Percentiles rank a stretch among this genome's conserved stretches.
Evolutionary conservation across 2,888 invertebrate genomes (phyloP).

Genomic region (Mythimna lalbum): DNA sequence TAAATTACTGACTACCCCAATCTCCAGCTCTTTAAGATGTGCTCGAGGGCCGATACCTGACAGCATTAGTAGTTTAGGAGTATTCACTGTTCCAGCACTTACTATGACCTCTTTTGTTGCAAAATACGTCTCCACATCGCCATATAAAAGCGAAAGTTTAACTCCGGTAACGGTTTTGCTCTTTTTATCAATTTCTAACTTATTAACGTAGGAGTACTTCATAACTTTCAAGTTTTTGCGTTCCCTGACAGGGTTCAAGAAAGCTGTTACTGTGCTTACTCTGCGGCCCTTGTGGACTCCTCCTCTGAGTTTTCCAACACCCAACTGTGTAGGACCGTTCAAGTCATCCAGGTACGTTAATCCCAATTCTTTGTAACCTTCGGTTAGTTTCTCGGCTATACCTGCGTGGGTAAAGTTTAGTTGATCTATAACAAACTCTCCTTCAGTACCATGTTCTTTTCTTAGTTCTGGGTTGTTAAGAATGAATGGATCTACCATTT

Average conservation of each 20-base stretch:
- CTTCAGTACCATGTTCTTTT: constrained; percentile 86
- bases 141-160: constrained; percentile 72
- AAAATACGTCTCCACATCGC: constrained; percentile 72
- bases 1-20: constrained; percentile 77
- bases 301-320: constrained; percentile 89
- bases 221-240: constrained; percentile 80
- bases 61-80: constrained; percentile 81
- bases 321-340: constrained; percentile 87
- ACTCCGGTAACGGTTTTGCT: constrained; percentile 76
- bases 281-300: constrained; percentile 87
- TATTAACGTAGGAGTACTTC: constrained; percentile 76
- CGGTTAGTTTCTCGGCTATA: constrained; percentile 76
- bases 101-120: constrained; percentile 81
- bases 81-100: constrained; percentile 83
- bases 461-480: constrained; percentile 77
- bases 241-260: constrained; percentile 76
- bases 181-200: constrained; percentile 72
- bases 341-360: constrained; percentile 83
- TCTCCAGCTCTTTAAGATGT: constrained; percentile 74
- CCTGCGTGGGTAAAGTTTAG: constrained; percentile 82
- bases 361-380: constrained; percentile 88
- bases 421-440: constrained; percentile 88
- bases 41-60: constrained; percentile 83
- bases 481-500: constrained; percentile 81
- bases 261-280: constrained; percentile 90